Evolutionary conservation across 2,888 invertebrate genomes (phyloP), one percentile per base, ranked within the genome.

Genomic region (Drosophila longiperda): DNA sequence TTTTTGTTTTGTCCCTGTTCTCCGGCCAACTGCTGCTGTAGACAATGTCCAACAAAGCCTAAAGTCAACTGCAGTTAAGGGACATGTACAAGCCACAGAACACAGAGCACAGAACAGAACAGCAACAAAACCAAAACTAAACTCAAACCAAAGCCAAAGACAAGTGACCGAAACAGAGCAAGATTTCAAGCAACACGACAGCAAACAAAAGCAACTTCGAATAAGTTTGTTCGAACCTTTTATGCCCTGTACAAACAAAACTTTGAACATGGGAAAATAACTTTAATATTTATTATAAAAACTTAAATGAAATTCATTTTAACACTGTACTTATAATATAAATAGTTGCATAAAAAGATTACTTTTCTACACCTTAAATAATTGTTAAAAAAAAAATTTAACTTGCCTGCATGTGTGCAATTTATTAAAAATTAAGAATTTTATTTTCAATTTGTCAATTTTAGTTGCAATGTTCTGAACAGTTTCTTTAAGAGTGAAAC

Each of bases 51-150:
- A 58, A 42, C 69, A 55, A 67, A 69, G 53, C 58, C 77, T 59
- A 59, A 65, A 79, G 82, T 77, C 79, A 79, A 78, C 73, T 81
- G 79, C 79, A 81, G 78, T 65, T 67, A 70, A 75, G 78, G 63
- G 78, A 55, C 62, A 66, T 65, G 54, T 50, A 59, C 70, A 62
- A 60, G 71, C 82, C 78, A 52, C 82, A 78, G 64, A 68, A 59
- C 68, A 63, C 36, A 67, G 54, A 66, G 32, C 65, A 65, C 29
- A 50, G 17, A 6, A 29, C 42, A 17, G 26, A 34, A 52, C 8
- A 55, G 8, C n/a, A 55, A 55, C 55, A n/a, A 55, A 38, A 36
- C 54, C 36, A 12, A 49, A 49, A 45, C 49, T 26, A 50, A 50
- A 50, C 50, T 26, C 11, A 49, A 70, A 53, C 63, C 66, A 50